Conservation (phyloP, 1,140 invertebrate species). For the Drosophila murphyi region DNA sequence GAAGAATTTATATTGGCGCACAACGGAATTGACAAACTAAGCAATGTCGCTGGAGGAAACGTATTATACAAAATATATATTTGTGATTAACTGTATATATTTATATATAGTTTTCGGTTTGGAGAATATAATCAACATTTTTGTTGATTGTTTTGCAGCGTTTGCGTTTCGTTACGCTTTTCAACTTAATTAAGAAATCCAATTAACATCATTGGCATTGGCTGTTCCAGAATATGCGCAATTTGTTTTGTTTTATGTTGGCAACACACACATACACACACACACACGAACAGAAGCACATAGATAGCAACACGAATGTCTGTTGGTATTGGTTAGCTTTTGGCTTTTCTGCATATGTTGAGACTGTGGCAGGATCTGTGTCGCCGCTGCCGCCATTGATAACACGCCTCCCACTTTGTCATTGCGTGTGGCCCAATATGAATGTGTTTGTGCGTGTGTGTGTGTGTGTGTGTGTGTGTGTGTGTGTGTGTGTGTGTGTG, state of each 20-base stretch:
- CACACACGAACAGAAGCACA: not conserved
- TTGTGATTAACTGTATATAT: not conserved
- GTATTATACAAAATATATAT: not conserved
- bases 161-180: slow-evolving; percentile 42
- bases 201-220: slow-evolving; percentile 81
- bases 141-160: slow-evolving; percentile 1
- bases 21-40: too few relatives aligned
- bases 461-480: slow-evolving; percentile 2
- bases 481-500: slow-evolving; percentile 10
- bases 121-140: not conserved
- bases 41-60: not conserved
- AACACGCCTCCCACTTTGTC: slow-evolving; percentile 27
- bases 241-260: slow-evolving; percentile 66
- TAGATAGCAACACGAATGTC: slow-evolving; percentile 34
- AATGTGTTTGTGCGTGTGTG: not conserved
- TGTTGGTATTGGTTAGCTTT: slow-evolving; percentile 17
- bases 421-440: slow-evolving; percentile 29
- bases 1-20: too few relatives aligned
- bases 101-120: not conserved
- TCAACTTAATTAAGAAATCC: slow-evolving; percentile 81
- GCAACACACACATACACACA: slow-evolving; percentile 30
- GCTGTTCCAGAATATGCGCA: slow-evolving; percentile 76
- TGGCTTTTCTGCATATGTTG: slow-evolving; percentile 32
- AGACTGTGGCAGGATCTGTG: slow-evolving; percentile 46
- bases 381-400: slow-evolving; percentile 32